Conservation (phyloP, 1,140 invertebrate genomes). For the Mactra quadrangularis region DNA sequence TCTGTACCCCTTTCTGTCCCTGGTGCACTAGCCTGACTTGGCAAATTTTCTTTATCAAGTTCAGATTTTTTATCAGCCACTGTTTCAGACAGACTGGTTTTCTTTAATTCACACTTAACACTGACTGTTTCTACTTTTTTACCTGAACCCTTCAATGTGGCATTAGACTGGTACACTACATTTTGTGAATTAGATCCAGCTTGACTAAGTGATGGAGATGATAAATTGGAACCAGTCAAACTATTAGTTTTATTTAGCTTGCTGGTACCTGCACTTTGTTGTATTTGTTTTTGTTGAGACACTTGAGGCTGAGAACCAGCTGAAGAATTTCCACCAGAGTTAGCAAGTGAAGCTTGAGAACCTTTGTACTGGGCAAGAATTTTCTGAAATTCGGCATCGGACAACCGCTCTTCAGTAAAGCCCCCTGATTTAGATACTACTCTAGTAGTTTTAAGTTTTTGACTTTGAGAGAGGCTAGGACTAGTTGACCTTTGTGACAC, state of each 20-base stretch:
- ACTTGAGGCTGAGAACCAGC: background rate
- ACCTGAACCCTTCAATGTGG: too few relatives aligned
- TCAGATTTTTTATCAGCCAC: too few relatives aligned
- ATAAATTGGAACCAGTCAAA: too few relatives aligned
- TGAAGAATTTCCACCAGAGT: background rate
- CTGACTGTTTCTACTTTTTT: too few relatives aligned
- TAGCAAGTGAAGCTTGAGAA: background rate
- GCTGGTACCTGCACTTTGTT: slow-evolving; percentile 7
- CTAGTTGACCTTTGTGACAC: slow-evolving; percentile 3
- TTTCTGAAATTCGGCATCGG: slow-evolving; percentile 50
- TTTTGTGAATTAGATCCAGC: too few relatives aligned
- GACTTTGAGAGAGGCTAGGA: background rate
- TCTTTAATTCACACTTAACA: too few relatives aligned
- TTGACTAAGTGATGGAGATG: too few relatives aligned
- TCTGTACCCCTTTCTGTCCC: too few relatives aligned
- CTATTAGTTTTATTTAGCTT: background rate
- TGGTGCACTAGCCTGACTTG: too few relatives aligned
- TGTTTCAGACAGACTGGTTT: too few relatives aligned
- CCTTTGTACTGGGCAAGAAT: slow-evolving; percentile 37
- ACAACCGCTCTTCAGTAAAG: slow-evolving; percentile 53
- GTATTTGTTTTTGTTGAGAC: slow-evolving; percentile 6
- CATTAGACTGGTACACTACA: too few relatives aligned
- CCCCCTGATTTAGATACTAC: slow-evolving; percentile 47
- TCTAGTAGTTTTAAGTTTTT: slow-evolving; percentile 53
- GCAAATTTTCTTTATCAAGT: too few relatives aligned